Evolutionary conservation across 37 sponge, comb jelly and placozoan species (phyloP), one percentile per base, ranked within the genome.

Genomic region (Aplysina aerophoba): DNA sequence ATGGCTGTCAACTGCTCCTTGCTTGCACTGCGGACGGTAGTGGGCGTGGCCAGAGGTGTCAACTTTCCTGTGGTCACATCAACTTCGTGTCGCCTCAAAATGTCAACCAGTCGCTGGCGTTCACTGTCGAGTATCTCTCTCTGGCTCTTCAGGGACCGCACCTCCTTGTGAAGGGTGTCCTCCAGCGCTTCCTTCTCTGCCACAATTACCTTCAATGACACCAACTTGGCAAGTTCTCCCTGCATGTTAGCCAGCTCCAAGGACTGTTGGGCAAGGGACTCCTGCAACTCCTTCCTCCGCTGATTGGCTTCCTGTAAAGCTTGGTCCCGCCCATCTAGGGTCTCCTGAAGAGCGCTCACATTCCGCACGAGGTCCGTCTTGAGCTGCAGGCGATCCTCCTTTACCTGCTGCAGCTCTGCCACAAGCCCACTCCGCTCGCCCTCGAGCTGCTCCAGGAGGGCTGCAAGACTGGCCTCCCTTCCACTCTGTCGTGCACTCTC

Each of bases 61-160:
- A 37, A 0, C 65, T 34, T 54, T 33, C 15, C 78, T 50, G 66
- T 88, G 79, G 56, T 88, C 72, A 44, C 78, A 36, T 83, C 83
- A 6, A 88, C 84, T 57, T 88, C 88, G 19, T 82, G 66, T 44
- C 59, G 83, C 24, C 84, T 62, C 55, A 88, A 57, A 25, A 77
- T 41, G 1, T 56, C 55, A 15, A 88, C 78, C 24, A 88, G 63
- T 14, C 74, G 77, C 78, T 17, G 25, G 1, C 38, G 44, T 8
- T 75, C 78, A 39, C 38, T 31, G 24, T 75, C 78, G 54, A 75
- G 44, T 14, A 75, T 31, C 17, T 53, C 41, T 16, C 41, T 40
- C 53, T 75, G 78, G 25, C 41, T 40, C 78, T 50, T 75, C 1
- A 75, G 78, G 21, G 78, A 75, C 53, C 38, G 37, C 3, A 75